phyloP scores from a whole-genome alignment of 2,888 invertebrate genomes.

The Aricia artaxerxes region DNA sequence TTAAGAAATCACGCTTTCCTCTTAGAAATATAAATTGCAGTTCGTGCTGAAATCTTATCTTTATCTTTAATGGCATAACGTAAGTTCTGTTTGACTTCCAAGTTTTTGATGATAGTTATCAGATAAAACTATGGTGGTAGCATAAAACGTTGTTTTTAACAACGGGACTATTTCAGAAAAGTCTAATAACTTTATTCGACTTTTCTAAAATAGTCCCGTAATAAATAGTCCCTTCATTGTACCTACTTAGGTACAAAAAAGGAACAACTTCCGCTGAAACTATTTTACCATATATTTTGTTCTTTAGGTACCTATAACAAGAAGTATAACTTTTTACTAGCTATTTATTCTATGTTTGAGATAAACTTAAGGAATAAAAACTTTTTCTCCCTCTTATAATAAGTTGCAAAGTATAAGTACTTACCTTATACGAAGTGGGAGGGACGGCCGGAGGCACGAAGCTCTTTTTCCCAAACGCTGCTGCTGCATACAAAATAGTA shows the following conservation, averaged over 20 bases:
- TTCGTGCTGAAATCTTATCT: background rate
- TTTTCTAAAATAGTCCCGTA: no score
- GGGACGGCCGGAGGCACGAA: no score
- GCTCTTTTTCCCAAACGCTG: no score
- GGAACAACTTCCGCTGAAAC: no score
- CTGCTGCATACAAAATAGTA: no score
- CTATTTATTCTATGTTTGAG: background rate
- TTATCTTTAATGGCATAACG: background rate
- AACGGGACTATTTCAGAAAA: background rate
- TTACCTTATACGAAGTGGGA: no score
- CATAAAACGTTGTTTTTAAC: background rate
- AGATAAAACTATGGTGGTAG: background rate
- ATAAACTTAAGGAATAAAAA: background rate
- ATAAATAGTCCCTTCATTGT: no score
- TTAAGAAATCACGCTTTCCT: background rate
- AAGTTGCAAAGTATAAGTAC: no score
- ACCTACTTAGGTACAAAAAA: no score
- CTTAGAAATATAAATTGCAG: constrained; percentile 1
- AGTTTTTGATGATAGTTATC: background rate
- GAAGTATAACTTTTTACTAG: no score
- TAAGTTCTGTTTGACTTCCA: background rate
- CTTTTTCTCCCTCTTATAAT: no score
- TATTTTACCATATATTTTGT: background rate
- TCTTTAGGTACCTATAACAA: background rate
- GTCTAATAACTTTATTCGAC: background rate